Base-by-base conservation (phyloP, 2,888 invertebrate genomes). In the Heliconius ethilla region DNA sequence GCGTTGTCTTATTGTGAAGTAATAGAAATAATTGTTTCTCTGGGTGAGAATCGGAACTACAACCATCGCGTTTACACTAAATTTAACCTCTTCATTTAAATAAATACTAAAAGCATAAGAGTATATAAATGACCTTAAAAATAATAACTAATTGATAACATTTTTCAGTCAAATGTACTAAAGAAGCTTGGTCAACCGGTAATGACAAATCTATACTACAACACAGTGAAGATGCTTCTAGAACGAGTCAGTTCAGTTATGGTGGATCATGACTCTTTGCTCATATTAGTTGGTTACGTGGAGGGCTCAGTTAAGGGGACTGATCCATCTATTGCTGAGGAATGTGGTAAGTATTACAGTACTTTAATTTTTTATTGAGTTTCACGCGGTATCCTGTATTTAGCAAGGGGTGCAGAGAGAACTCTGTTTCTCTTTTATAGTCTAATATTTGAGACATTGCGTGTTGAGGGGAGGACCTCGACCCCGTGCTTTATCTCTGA, bases 171-270 rank as follows among this genome's bases (percentile, higher is more conserved):
- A 80, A 96, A 96, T 81, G 97, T 99, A 15, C 94, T 99, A 76
- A 98, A 99, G 90, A 99, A 98, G 90, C 95, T 99, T 5, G 99
- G 99, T 0, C 97, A 98, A 86, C 98, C 98, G 0, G 97, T 98
- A 5, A 98, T 98, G 97, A 98, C 98, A 3, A 99, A 99, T 92
- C 93, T 98, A 59, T 98, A 99, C 90, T 99, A 99, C 94, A 98
- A 98, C 89, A 98, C 98, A 0, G 97, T 99, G 65, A 99, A 99
- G 94, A 98, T 98, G 96, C 91, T 99, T 70, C 92, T 99, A 78
- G 99, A 99, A 91, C 95, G 99, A 79, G 97, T 99, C 22, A 99
- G 99, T 81, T 99, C 98, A 0, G 98, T 99, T 9, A 98, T 99
- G 97, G 97, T 99, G 18, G 99, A 99, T 89, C 97, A 97, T 85